These are phyloP conservation scores for Lepidocyrtinus sp. DNA, from an alignment of 2,888 invertebrate genomes.

Conservation along the genomic window DNA sequence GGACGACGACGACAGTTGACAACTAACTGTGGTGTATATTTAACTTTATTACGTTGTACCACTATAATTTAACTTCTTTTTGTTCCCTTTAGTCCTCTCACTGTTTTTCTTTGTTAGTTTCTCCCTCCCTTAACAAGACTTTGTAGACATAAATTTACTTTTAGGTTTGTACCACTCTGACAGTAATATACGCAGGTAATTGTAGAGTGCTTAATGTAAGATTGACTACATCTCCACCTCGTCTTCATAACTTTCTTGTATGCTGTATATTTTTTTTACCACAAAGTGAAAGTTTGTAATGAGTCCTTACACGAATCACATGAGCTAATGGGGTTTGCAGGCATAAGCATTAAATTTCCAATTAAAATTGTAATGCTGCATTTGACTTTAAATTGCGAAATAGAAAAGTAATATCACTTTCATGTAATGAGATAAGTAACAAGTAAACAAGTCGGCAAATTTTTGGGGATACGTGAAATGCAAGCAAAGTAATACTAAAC, in stretches of 20 bases:
- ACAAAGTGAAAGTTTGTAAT: no score
- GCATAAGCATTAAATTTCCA: neutral
- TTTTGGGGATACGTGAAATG: neutral
- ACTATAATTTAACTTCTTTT: constrained; percentile 40
- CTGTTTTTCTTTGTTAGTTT: neutral
- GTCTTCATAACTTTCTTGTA: neutral
- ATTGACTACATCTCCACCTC: constrained; percentile 16
- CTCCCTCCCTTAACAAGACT: constrained; percentile 11
- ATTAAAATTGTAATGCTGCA: neutral
- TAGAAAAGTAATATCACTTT: constrained; percentile 10
- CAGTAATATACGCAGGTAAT: constrained; percentile 19
- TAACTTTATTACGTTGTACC: constrained; percentile 35
- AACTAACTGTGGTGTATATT: constrained; percentile 29
- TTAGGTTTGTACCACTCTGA: constrained; percentile 19
- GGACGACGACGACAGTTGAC: constrained; percentile 42
- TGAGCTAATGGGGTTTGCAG: no score
- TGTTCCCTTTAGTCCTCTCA: no score
- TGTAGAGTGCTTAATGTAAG: neutral
- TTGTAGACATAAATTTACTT: constrained; percentile 38
- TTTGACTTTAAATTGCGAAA: constrained; percentile 1
- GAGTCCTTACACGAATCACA: no score
- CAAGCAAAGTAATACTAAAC: constrained; percentile 10
- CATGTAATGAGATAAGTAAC: constrained; percentile 7
- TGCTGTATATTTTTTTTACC: no score
- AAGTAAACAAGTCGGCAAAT: neutral